Percentiles rank a stretch among this genome's conserved stretches.
Evolutionary conservation across 2,888 invertebrate genomes (phyloP).

Genomic region (Actias luna): DNA sequence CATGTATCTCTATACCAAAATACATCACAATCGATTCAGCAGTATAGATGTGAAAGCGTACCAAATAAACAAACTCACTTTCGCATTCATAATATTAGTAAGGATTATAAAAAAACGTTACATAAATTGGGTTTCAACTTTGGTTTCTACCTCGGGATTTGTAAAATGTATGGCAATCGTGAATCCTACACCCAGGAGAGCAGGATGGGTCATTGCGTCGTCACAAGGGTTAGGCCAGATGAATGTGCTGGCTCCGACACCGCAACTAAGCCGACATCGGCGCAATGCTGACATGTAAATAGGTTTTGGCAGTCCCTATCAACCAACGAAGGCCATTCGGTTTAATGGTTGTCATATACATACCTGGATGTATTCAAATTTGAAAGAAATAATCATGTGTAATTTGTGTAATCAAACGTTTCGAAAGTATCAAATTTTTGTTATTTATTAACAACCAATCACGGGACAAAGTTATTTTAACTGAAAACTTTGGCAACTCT

Average conservation of each 20-base stretch:
- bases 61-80: too few species aligned
- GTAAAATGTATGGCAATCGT: conserved; percentile 61
- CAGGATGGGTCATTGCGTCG: conserved; percentile 60
- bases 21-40: too few species aligned
- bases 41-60: too few species aligned
- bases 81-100: too few species aligned
- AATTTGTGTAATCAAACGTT: background rate
- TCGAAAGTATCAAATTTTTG: background rate
- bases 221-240: conserved; percentile 66
- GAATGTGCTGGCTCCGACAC: conserved; percentile 57
- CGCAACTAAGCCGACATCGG: conserved; percentile 56
- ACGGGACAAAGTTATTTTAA: too few species aligned
- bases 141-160: conserved; percentile 27
- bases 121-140: background rate
- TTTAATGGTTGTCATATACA: conserved; percentile 6
- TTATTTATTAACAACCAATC: background rate
- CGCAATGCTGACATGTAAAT: conserved; percentile 59
- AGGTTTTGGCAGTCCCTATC: conserved; percentile 22
- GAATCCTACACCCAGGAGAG: conserved; percentile 46
- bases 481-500: too few species aligned
- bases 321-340: conserved; percentile 11
- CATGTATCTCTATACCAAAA: too few species aligned
- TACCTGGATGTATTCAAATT: conserved; percentile 9
- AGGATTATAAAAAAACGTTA: background rate
- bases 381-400: background rate